A percentile compares a stretch with the other conserved stretches of the same genome.
These are phyloP conservation scores for Corvus cornix DNA, from an alignment of 2,113 vertebrate genomes.

Conservation along the genomic window DNA sequence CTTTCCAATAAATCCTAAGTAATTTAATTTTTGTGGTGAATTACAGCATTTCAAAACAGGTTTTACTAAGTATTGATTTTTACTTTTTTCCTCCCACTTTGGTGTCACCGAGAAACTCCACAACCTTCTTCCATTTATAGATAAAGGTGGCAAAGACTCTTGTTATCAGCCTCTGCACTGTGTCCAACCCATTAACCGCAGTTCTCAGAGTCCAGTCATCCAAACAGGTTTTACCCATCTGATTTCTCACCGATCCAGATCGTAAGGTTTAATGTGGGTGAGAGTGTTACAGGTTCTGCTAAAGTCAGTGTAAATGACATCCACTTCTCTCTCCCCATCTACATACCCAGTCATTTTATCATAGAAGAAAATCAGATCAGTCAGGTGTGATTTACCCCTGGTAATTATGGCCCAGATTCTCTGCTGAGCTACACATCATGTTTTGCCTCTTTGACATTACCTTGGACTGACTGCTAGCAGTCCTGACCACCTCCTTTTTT, in stretches of 20 bases:
- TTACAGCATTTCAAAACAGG: background rate
- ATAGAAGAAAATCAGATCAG: background rate
- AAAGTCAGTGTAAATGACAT: background rate
- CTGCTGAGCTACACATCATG: background rate
- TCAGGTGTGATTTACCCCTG: background rate
- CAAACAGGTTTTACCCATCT: background rate
- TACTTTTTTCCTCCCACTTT: background rate
- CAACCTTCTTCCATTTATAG: background rate
- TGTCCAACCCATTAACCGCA: background rate
- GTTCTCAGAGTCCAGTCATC: background rate
- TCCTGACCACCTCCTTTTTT: background rate
- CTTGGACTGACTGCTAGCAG: background rate
- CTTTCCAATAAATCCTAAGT: background rate
- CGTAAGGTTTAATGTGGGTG: background rate
- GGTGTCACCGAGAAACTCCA: background rate
- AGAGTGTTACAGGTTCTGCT: background rate
- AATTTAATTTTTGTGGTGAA: background rate
- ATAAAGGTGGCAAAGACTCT: background rate
- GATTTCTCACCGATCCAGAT: background rate
- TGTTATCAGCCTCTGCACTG: background rate
- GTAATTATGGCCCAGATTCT: background rate
- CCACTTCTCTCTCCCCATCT: background rate
- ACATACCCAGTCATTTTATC: background rate
- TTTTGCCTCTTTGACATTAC: background rate
- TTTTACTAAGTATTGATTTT: background rate